Percentiles rank a stretch among this genome's conserved stretches.
Evolutionary conservation across 30 jellyfish, hydroid and myxozoan species (phyloP).

Genomic region (Chironex yamaguchii): DNA sequence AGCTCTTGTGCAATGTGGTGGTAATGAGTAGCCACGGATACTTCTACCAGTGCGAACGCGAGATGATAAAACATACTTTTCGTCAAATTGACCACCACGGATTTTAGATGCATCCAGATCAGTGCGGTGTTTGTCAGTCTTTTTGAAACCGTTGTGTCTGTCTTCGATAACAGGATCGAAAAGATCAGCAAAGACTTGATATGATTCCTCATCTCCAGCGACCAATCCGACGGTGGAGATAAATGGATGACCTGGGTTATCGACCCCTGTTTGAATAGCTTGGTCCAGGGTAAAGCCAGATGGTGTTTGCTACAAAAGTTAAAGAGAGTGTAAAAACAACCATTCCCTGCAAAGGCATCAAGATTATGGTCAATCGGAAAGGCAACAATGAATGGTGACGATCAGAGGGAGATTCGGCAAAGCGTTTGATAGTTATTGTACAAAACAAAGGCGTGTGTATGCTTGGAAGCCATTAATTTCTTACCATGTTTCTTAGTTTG

Average conservation of each 20-base stretch:
- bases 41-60: constrained; percentile 84
- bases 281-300: constrained; percentile 81
- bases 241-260: constrained; percentile 90
- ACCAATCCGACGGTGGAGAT: constrained; percentile 81
- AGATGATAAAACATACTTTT: constrained; percentile 76
- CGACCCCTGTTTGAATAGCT: constrained; percentile 90
- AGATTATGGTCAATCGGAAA: no score
- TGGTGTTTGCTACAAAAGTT: constrained; percentile 56
- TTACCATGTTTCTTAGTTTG: constrained; percentile 67
- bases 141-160: constrained; percentile 78
- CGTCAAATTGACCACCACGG: constrained; percentile 80
- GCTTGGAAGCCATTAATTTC: no score
- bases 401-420: no score
- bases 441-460: no score
- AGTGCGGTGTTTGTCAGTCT: constrained; percentile 63
- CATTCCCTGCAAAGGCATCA: no score
- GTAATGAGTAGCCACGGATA: constrained; percentile 54
- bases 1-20: constrained; percentile 89
- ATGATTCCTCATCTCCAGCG: constrained; percentile 87
- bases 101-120: constrained; percentile 80
- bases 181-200: constrained; percentile 71
- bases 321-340: no score
- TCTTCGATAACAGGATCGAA: constrained; percentile 82
- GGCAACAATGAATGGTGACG: no score
- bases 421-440: no score